Evolutionary conservation across 2,113 vertebrate genomes (phyloP).

Genomic region (Cervus canadensis): DNA sequence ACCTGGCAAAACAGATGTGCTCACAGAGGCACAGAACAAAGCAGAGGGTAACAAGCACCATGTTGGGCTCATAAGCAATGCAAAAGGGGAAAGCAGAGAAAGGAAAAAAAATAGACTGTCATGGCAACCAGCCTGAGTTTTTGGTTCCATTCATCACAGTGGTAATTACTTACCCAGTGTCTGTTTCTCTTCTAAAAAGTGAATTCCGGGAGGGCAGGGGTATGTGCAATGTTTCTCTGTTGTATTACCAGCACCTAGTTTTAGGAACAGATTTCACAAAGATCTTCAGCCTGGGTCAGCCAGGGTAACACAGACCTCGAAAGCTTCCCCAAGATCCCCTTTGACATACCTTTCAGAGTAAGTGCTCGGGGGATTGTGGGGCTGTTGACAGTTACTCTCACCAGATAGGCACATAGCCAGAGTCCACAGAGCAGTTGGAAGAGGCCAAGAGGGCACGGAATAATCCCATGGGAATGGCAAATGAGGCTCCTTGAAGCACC

Average conservation of each 20-base stretch:
- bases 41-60: slow-evolving; percentile 5
- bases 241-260: background rate
- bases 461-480: background rate
- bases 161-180: slow-evolving; percentile 5
- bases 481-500: background rate
- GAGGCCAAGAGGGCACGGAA: background rate
- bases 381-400: slow-evolving; percentile 38
- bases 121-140: background rate
- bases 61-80: background rate
- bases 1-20: slow-evolving; percentile 48
- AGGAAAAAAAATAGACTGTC: background rate
- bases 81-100: background rate
- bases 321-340: background rate
- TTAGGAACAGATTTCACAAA: background rate
- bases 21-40: background rate
- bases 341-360: background rate
- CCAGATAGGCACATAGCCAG: background rate
- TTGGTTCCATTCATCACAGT: background rate
- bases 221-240: background rate
- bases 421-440: background rate
- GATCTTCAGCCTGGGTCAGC: background rate
- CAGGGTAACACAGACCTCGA: background rate
- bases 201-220: background rate
- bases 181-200: background rate
- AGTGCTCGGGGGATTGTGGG: background rate